A percentile compares a stretch with the other conserved stretches of the same genome.
phyloP scores from a whole-genome alignment of 2,797 vertebrate species.

The Anolis apletophallus region DNA sequence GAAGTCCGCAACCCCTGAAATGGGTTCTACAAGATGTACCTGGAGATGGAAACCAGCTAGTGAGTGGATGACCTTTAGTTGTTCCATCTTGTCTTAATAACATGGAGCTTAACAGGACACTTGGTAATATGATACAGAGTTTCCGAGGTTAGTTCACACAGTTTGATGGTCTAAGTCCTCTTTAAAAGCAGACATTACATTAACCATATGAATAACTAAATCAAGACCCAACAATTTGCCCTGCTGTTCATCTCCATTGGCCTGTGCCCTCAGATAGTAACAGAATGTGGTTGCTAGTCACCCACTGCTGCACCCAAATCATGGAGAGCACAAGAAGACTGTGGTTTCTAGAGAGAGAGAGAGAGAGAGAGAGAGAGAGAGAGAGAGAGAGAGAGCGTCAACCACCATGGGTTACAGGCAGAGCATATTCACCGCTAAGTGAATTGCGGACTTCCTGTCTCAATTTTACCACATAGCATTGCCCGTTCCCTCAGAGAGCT shows the following conservation, averaged over 20 bases:
- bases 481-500: background rate
- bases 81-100: constrained; percentile 35
- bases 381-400: background rate
- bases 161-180: constrained; percentile 27
- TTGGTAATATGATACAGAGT: background rate
- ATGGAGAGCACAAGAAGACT: background rate
- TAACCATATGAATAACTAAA: constrained; percentile 27
- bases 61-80: background rate
- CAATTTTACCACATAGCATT: background rate
- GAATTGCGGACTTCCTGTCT: background rate
- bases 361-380: too few relatives aligned
- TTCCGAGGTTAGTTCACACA: constrained; percentile 3
- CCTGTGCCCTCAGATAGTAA: constrained; percentile 17
- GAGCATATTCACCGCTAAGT: constrained; percentile 2
- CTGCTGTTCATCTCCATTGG: background rate
- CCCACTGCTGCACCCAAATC: background rate
- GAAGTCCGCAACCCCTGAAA: background rate
- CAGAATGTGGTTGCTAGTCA: constrained; percentile 2
- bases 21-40: background rate
- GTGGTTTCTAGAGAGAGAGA: background rate
- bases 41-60: background rate
- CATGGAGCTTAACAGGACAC: background rate
- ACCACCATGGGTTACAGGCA: constrained; percentile 14
- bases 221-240: constrained; percentile 9
- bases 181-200: constrained; percentile 24